Evolutionary conservation across 1,140 invertebrate genomes (phyloP), one percentile per base, ranked within the genome.

Genomic region (Lutraria rhynchaena): DNA sequence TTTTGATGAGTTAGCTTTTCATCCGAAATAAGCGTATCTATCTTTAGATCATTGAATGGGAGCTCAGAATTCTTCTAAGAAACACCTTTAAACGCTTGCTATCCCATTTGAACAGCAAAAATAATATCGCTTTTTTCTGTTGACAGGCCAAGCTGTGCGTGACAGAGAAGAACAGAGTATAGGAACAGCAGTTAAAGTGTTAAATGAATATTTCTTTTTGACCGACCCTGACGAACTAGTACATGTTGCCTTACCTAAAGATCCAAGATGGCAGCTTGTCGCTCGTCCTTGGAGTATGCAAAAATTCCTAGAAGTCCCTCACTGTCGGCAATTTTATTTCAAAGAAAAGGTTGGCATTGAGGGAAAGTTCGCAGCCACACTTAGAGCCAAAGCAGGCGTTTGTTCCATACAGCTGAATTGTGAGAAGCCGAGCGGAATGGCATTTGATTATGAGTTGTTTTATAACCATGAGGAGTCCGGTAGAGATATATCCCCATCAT

Each of bases 161-260:
- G 41, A 83, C 51, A 86, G 82, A 31, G 74, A 81, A 58, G 46
- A 65, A 37, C n/a, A 44, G 46, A 60, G 73, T 3, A 37, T 37
- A 35, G 82, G 77, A 7, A 17, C 31, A 9, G 41, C 33, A 17
- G 41, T 81, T 15, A 57, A 24, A 1, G 35, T 63, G 29, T 41
- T 85, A 9, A 83, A 90, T 37, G 89, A 90, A 15, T 90, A 87
- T 76, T 90, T 80, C 73, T 90, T 87, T 60, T 46, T 90, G 17
- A 88, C 88, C 1, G 84, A 89, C 37, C 85, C 89, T 15, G 81
- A 85, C 24, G 78, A 86, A 22, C 83, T 90, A 33, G 84, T 87
- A 15, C 86, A 78, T 63, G 49, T 83, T 31, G 87, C 85, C 81
- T 82, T 74, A 44, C 83, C 89, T 0, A 24, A 86, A 31, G 63